phyloP scores from a whole-genome alignment of 2,888 invertebrate species.

The Parapristionchus giblindavisi region DNA sequence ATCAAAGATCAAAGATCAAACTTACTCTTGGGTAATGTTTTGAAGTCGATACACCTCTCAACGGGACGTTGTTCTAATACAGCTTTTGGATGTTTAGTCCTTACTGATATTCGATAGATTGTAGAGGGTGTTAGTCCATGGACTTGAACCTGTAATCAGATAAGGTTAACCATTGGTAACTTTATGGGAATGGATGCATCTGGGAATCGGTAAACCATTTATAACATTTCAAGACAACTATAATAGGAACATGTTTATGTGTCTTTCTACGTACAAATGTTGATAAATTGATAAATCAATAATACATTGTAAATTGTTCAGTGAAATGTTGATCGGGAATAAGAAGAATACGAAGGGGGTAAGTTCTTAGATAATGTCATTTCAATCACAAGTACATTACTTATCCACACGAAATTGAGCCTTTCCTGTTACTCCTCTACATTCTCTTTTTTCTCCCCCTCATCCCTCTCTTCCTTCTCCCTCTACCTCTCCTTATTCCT shows the following conservation, averaged over 20 bases:
- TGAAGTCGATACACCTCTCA: conserved; percentile 85
- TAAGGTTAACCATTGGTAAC: too few relatives aligned
- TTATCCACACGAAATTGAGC: neutral
- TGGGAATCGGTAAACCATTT: too few relatives aligned
- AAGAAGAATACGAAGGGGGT: conserved; percentile 95
- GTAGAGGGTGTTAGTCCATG: conserved; percentile 90
- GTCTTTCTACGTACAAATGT: too few relatives aligned
- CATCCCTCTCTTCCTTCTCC: neutral
- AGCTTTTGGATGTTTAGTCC: conserved; percentile 84
- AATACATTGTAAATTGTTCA: too few relatives aligned
- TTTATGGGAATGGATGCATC: too few relatives aligned
- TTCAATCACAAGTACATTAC: conserved; percentile 28
- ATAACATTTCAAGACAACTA: too few relatives aligned
- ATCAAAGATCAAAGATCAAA: too few relatives aligned
- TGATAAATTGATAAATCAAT: too few relatives aligned
- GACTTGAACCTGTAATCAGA: conserved; percentile 67
- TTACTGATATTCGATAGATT: conserved; percentile 92
- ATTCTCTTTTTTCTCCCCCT: neutral
- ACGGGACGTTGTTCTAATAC: conserved; percentile 71
- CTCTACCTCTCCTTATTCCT: neutral
- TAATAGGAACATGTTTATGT: too few relatives aligned
- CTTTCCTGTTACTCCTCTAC: neutral
- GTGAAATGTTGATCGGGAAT: too few relatives aligned
- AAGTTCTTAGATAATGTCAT: conserved; percentile 76
- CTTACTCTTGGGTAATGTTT: conserved; percentile 76